Conservation (phyloP, 2,888 invertebrate genomes). For the Sesia apiformis region DNA sequence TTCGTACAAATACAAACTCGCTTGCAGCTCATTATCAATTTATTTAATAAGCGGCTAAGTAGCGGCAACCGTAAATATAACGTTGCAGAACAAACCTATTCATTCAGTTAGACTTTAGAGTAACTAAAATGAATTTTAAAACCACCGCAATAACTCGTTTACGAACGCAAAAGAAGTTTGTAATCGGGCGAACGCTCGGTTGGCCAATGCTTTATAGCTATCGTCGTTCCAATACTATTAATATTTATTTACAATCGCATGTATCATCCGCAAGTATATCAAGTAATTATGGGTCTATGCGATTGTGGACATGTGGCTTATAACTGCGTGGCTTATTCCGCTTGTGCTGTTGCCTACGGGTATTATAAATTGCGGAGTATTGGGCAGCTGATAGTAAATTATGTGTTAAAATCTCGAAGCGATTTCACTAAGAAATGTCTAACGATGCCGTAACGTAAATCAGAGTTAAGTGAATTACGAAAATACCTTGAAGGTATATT, state of each 20-base stretch:
- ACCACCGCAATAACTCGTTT: too few species aligned
- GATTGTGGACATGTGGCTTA: conserved; percentile 9
- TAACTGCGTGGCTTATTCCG: conserved; percentile 3
- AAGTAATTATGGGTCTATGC: not conserved
- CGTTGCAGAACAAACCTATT: too few species aligned
- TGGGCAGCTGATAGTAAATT: conserved; percentile 23
- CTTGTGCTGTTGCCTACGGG: conserved; percentile 17
- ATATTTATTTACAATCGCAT: not conserved
- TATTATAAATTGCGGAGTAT: conserved; percentile 19
- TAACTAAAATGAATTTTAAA: too few species aligned
- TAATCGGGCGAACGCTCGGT: too few species aligned
- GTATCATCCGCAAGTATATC: not conserved
- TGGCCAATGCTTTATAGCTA: too few species aligned
- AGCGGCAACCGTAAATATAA: too few species aligned
- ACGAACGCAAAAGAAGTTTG: too few species aligned
- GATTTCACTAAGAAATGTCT: conserved; percentile 18
- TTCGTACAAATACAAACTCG: too few species aligned
- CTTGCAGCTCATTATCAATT: too few species aligned
- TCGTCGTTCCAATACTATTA: too few species aligned
- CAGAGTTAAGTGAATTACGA: conserved; percentile 20
- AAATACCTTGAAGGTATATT: conserved; percentile 8
- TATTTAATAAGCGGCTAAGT: too few species aligned
- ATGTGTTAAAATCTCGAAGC: conserved; percentile 20
- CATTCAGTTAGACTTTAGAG: too few species aligned
- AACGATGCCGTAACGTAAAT: conserved; percentile 2